These are phyloP conservation scores for Exephanes ischioxanthus DNA, from an alignment of 2,888 invertebrate species.

Conservation along the genomic window DNA sequence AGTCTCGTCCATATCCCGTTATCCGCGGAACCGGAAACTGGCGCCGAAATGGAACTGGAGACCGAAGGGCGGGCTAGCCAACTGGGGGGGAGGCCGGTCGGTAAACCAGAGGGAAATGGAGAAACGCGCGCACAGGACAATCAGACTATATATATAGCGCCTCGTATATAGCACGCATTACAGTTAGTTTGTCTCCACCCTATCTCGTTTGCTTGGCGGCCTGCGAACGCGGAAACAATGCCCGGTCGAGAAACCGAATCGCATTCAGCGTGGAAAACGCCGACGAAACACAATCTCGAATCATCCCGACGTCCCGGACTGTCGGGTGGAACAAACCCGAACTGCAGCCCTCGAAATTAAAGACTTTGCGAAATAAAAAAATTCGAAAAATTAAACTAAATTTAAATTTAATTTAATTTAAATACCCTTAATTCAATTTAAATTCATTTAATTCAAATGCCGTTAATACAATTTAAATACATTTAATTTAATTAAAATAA, in stretches of 20 bases:
- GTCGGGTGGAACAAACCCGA: background rate
- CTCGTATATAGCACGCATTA: slow-evolving; percentile 13
- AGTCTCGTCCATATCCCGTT: slow-evolving; percentile 48
- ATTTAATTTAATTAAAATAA: too few relatives aligned
- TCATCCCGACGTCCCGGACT: background rate
- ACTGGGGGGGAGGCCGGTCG: background rate
- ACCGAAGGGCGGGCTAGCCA: slow-evolving; percentile 8
- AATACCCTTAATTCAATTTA: too few relatives aligned
- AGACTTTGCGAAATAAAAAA: too few relatives aligned
- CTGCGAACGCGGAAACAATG: slow-evolving; percentile 34
- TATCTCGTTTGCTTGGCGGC: slow-evolving; percentile 35
- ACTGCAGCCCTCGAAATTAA: background rate
- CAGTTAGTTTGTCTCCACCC: slow-evolving; percentile 14
- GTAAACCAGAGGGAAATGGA: slow-evolving; percentile 31
- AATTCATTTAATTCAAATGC: too few relatives aligned
- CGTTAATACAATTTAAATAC: too few relatives aligned
- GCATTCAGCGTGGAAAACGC: background rate
- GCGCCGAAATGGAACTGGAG: slow-evolving; percentile 44
- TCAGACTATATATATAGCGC: slow-evolving; percentile 6
- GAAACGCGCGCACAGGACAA: slow-evolving; percentile 22
- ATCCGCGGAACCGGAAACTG: slow-evolving; percentile 57
- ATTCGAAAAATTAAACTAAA: too few relatives aligned
- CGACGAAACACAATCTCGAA: slow-evolving; percentile 15
- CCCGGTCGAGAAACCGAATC: slow-evolving; percentile 15
- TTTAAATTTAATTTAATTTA: too few relatives aligned